These are phyloP conservation scores for Nasonia longicornis DNA, from an alignment of 1,140 invertebrate species.

Conservation along the genomic window DNA sequence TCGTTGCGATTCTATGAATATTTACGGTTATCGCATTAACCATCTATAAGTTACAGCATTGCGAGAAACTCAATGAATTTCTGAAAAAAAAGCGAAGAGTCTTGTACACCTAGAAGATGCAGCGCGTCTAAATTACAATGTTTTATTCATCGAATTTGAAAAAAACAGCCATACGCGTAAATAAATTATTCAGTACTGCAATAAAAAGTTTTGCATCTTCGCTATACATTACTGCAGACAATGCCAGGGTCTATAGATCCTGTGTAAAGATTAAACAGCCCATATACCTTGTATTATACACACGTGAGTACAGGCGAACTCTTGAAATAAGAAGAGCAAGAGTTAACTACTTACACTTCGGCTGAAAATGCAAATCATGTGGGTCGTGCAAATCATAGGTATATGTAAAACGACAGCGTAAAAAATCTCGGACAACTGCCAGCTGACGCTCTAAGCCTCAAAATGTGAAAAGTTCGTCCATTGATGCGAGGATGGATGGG, in stretches of 20 bases:
- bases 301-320: background rate
- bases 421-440: background rate
- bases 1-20: background rate
- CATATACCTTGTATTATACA: no score
- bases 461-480: no score
- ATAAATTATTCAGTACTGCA: no score
- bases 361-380: background rate
- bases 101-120: background rate
- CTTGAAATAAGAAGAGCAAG: background rate
- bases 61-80: background rate
- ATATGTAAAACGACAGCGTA: background rate
- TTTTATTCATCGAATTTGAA: no score
- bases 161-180: no score
- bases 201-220: no score
- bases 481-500: no score
- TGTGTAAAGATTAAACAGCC: no score
- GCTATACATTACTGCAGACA: no score
- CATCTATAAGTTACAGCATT: background rate
- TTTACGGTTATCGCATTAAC: background rate
- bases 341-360: background rate
- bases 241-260: no score
- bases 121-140: background rate
- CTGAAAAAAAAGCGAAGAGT: background rate
- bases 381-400: background rate
- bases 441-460: background rate